Percentiles rank a stretch among this genome's conserved stretches.
Evolutionary conservation across 2,113 vertebrate species (phyloP).

Genomic region (Tachycineta bicolor): DNA sequence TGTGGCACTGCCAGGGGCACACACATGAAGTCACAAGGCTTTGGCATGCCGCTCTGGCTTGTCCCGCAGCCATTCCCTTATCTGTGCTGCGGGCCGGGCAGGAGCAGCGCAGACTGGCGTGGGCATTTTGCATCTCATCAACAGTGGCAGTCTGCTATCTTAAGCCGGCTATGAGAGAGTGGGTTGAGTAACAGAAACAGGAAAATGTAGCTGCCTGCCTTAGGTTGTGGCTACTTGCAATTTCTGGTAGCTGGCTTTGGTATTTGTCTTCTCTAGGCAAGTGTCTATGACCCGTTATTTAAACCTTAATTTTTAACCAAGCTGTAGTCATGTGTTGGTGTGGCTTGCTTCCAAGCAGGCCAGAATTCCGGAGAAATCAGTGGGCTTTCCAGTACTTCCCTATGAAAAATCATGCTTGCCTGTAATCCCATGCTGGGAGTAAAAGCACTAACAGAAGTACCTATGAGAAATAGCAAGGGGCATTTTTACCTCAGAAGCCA

Average conservation of each 20-base stretch:
- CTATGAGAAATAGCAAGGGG: not conserved
- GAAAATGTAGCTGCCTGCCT: not conserved
- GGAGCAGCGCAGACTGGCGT: rapidly evolving
- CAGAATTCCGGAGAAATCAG: not conserved
- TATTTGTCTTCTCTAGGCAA: not conserved
- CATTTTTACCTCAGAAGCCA: not conserved
- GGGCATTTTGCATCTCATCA: not conserved
- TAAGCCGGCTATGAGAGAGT: not conserved
- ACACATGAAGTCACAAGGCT: too few species aligned
- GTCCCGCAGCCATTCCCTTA: not conserved
- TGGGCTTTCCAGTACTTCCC: not conserved
- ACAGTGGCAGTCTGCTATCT: not conserved
- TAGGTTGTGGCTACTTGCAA: not conserved
- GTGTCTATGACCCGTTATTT: not conserved
- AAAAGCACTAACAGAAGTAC: not conserved
- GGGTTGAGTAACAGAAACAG: not conserved
- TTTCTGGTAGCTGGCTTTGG: constrained; percentile 32
- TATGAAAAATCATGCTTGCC: not conserved
- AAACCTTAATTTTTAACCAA: not conserved
- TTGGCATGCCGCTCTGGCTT: rapidly evolving
- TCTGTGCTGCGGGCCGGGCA: rapidly evolving
- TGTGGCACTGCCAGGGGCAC: too few species aligned
- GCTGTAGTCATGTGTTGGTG: not conserved
- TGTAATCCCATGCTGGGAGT: not conserved
- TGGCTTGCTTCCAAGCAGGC: not conserved